A percentile compares a stretch with the other conserved stretches of the same genome.
These are phyloP conservation scores for Perizoma flavofasciatum DNA, from an alignment of 2,888 invertebrate genomes.

Conservation along the genomic window DNA sequence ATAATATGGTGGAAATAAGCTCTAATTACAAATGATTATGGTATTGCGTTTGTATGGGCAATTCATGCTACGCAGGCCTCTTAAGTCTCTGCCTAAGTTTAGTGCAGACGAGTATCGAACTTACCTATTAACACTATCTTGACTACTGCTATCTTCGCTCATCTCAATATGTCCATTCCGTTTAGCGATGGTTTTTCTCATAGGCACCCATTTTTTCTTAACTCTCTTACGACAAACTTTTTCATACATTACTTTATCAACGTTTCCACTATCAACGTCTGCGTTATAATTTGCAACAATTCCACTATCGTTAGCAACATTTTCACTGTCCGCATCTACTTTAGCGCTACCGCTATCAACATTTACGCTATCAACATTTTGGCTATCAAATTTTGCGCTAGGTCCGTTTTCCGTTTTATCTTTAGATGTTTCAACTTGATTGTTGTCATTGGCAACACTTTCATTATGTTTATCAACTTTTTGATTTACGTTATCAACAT, in stretches of 20 bases:
- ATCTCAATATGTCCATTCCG: slow-evolving; percentile 2
- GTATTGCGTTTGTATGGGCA: too few species aligned
- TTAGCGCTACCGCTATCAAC: background rate
- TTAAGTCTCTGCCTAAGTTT: too few species aligned
- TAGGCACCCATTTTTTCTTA: slow-evolving; percentile 26
- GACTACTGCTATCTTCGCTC: slow-evolving; percentile 28
- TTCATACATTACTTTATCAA: slow-evolving; percentile 6
- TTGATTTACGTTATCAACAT: background rate
- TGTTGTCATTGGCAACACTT: background rate
- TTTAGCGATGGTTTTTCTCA: slow-evolving; percentile 8
- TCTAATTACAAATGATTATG: too few species aligned
- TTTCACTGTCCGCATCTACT: background rate
- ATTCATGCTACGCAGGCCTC: too few species aligned
- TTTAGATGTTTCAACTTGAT: slow-evolving; percentile 1
- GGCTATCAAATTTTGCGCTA: background rate
- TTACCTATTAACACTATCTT: slow-evolving; percentile 33
- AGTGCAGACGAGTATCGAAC: background rate
- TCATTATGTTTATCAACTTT: background rate
- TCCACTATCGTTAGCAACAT: slow-evolving; percentile 4
- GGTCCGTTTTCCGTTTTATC: slow-evolving; percentile 2
- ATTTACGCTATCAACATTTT: background rate
- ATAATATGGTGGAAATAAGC: too few species aligned
- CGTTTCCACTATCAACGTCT: slow-evolving; percentile 2
- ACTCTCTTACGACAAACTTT: slow-evolving; percentile 23
- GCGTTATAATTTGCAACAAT: slow-evolving; percentile 6